Evolutionary conservation across 2,113 vertebrate species (phyloP), one percentile per base, ranked within the genome.

Genomic region (Microtus ochrogaster): DNA sequence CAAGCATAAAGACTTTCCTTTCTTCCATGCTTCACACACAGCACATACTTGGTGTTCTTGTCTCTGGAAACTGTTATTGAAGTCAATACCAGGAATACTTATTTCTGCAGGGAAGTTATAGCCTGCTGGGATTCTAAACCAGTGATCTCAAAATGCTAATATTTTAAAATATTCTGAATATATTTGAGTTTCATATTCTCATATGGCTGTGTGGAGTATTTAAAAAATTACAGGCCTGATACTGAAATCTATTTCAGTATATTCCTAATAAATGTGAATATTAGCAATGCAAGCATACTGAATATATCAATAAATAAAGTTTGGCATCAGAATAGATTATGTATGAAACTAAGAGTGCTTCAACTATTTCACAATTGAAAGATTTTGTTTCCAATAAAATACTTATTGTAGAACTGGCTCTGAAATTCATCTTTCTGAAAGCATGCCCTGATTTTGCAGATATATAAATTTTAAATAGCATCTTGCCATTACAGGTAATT

Each of bases 91-190:
- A 89, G 28, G 63, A 89, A 83, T 89, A 41, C 2, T 94, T 86
- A 52, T 78, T 90, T 91, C 96, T 65, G 16, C 41, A 30, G 49
- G 16, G 41, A 33, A 77, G 19, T 86, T 78, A 63, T 91, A 95
- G 66, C 1, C 39, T 83, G 2, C 39, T 89, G 28, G 21, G 36
- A 91, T 87, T 91, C 33, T 63, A 94, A 72, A 78, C 8, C 28
- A 89, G 5, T 68, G 47, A 5, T 74, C 44, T 81, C 36, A 73
- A 92, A 95, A 89, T 94, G 36, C 76, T 86, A 74, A 95, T 91
- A 28, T 81, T 92, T 70, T 78, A 9, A n/a, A 92, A 78, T 84
- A 82, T 89, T 76, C 14, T 95, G 47, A 92, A 94, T 91, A 36
- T 74, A 49, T 66, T 79, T 92, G 82, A 86, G 21, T 19, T 78